Evolutionary conservation across 1,140 invertebrate species (phyloP).

Genomic region (Magallana gigas): DNA sequence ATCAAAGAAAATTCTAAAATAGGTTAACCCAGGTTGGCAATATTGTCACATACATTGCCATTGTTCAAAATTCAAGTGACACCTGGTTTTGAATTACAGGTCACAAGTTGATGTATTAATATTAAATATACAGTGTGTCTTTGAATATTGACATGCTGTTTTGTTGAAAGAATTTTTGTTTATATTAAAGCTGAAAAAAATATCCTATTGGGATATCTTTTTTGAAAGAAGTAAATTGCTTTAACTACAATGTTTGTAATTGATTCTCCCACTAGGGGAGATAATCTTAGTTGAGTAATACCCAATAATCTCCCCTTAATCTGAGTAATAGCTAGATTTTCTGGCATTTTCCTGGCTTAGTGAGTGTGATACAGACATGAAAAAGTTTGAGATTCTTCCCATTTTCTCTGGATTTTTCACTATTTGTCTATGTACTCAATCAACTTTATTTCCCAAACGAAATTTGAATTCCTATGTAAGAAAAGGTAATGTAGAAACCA

Average conservation of each 20-base stretch:
- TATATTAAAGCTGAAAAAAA: no score
- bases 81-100: background rate
- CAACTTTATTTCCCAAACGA: background rate
- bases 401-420: background rate
- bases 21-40: background rate
- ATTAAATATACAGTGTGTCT: no score
- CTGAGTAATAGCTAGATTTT: background rate
- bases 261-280: background rate
- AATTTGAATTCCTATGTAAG: background rate
- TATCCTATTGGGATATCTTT: background rate
- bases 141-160: no score
- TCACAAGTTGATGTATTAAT: no score
- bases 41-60: background rate
- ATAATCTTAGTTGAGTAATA: conserved; percentile 26
- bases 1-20: background rate
- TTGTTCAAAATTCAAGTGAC: background rate
- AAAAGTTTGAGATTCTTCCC: background rate
- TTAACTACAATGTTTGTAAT: background rate
- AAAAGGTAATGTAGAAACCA: background rate
- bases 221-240: background rate
- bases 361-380: conserved; percentile 25
- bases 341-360: background rate
- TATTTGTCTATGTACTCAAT: conserved; percentile 1
- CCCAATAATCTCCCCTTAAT: conserved; percentile 14
- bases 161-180: no score